These are phyloP conservation scores for Helicoverpa assulta DNA, from an alignment of 2,888 invertebrate genomes.

Conservation along the genomic window DNA sequence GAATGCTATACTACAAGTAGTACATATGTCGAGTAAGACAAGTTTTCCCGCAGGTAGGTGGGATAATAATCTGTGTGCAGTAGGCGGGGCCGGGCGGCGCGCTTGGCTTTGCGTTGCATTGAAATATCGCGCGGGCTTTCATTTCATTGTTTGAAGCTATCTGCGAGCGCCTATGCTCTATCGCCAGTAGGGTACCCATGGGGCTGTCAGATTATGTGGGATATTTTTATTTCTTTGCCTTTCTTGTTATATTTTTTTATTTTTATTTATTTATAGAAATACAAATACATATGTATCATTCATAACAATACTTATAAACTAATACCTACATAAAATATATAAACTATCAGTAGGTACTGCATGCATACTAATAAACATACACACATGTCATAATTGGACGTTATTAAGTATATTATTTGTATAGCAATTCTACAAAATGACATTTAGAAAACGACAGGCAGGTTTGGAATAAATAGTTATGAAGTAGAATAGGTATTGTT, in stretches of 20 bases:
- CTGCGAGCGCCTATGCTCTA: slow-evolving; percentile 67
- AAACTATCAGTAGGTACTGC: too few relatives aligned
- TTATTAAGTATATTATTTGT: too few relatives aligned
- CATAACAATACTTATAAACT: too few relatives aligned
- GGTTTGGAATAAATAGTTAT: too few relatives aligned
- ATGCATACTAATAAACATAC: too few relatives aligned
- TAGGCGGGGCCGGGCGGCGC: slow-evolving; percentile 58
- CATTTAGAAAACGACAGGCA: too few relatives aligned
- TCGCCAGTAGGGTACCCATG: slow-evolving; percentile 52
- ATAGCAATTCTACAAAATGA: too few relatives aligned
- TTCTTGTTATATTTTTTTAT: background rate
- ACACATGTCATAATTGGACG: too few relatives aligned
- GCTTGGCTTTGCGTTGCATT: slow-evolving; percentile 67
- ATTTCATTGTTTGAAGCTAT: slow-evolving; percentile 87
- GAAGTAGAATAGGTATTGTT: too few relatives aligned
- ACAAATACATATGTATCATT: too few relatives aligned
- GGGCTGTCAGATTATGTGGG: slow-evolving; percentile 12
- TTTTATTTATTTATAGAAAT: too few relatives aligned
- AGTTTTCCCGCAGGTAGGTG: slow-evolving; percentile 40
- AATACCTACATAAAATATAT: too few relatives aligned
- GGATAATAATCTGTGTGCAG: slow-evolving; percentile 54
- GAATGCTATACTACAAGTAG: background rate
- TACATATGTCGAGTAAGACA: slow-evolving; percentile 9
- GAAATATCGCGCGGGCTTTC: slow-evolving; percentile 80
- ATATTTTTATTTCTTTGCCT: background rate